A percentile compares a stretch with the other conserved stretches of the same genome.
phyloP scores from a whole-genome alignment of 2,113 vertebrate genomes.

The Amblyopsis rosae region DNA sequence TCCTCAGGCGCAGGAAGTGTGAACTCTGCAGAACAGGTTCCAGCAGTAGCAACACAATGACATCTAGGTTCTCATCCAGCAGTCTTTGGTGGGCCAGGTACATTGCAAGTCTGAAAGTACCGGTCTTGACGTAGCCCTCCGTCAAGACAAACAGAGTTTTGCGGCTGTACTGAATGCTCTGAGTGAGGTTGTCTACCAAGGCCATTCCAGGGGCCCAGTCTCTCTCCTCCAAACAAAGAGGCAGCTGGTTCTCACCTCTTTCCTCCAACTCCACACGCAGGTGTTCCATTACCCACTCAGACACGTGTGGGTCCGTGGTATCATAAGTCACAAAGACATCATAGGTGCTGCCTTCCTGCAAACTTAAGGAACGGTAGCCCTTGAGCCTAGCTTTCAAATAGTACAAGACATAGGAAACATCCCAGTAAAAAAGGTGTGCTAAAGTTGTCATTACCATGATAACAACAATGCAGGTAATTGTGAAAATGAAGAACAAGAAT shows the following conservation, averaged over 20 bases:
- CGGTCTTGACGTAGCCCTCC: constrained; percentile 73
- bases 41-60: constrained; percentile 82
- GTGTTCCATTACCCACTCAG: constrained; percentile 76
- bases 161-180: constrained; percentile 79
- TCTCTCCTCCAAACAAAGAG: constrained; percentile 75
- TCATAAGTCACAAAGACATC: constrained; percentile 79
- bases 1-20: constrained; percentile 80
- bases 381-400: constrained; percentile 69
- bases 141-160: constrained; percentile 80
- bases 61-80: constrained; percentile 79
- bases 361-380: constrained; percentile 63
- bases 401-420: constrained; percentile 70
- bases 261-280: constrained; percentile 77
- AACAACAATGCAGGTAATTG: constrained; percentile 56
- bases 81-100: constrained; percentile 83
- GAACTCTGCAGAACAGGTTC: constrained; percentile 84
- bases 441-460: constrained; percentile 60
- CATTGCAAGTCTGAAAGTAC: constrained; percentile 79
- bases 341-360: constrained; percentile 51
- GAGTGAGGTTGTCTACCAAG: constrained; percentile 77
- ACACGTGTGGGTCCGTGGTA: constrained; percentile 73
- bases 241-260: constrained; percentile 59
- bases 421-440: constrained; percentile 81
- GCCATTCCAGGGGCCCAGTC: constrained; percentile 76
- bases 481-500: constrained; percentile 54